Conservation (phyloP, 2,797 vertebrate genomes). For the Acanthis flammea region DNA sequence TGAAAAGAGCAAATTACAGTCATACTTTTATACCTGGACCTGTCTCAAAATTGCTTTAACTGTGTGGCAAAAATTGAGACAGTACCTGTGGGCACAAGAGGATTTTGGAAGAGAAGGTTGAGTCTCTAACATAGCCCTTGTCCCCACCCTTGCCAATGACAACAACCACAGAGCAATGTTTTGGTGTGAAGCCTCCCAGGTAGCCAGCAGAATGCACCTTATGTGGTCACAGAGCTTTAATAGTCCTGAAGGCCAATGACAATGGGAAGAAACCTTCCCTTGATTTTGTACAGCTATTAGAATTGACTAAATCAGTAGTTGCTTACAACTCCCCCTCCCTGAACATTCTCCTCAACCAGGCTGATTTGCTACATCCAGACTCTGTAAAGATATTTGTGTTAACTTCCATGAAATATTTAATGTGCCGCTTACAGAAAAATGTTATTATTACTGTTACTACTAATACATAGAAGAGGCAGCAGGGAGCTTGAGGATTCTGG, state of each 20-base stretch:
- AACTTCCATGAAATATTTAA: background rate
- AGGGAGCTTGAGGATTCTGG: background rate
- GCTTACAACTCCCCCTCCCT: background rate
- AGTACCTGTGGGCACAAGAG: background rate
- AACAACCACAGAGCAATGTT: background rate
- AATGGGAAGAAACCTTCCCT: background rate
- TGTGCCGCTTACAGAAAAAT: background rate
- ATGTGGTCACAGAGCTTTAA: background rate
- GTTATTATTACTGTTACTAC: background rate
- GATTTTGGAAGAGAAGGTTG: background rate
- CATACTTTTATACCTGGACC: background rate
- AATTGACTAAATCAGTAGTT: background rate
- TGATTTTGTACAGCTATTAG: background rate
- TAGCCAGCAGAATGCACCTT: background rate
- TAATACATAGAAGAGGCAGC: background rate
- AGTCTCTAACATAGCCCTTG: accelerated
- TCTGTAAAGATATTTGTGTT: background rate
- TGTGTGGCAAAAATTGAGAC: background rate
- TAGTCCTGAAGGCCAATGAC: background rate
- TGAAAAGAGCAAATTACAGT: background rate
- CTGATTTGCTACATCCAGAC: background rate
- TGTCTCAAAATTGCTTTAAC: background rate
- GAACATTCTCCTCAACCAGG: background rate
- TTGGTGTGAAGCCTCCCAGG: background rate
- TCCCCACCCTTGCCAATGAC: accelerated